phyloP scores from a whole-genome alignment of 1,140 invertebrate species.

The Pollicipes pollicipes region DNA sequence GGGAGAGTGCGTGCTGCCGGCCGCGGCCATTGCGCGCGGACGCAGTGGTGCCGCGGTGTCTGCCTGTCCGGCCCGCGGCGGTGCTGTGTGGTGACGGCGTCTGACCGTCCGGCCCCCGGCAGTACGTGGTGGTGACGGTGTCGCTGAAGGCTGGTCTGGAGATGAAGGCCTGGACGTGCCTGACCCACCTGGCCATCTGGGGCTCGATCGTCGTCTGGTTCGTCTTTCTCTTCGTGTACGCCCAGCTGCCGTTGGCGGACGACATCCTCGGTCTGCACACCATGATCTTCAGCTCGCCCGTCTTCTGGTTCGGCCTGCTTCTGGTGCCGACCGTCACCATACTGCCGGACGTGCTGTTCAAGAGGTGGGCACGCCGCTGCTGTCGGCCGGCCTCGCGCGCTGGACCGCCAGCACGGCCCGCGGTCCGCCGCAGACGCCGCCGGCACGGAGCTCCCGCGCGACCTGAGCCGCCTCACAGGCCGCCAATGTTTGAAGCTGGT shows the following conservation, averaged over 20 bases:
- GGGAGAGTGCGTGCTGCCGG: too few species aligned
- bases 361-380: too few species aligned
- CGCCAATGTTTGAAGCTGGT: too few species aligned
- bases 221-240: slow-evolving; percentile 75
- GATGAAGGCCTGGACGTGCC: slow-evolving; percentile 91
- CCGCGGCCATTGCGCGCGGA: too few species aligned
- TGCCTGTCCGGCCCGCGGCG: background rate
- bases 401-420: too few species aligned
- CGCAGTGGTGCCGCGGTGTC: too few species aligned
- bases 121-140: slow-evolving; percentile 88
- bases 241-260: slow-evolving; percentile 70
- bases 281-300: slow-evolving; percentile 67
- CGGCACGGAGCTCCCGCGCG: too few species aligned
- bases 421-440: too few species aligned
- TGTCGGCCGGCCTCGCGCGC: too few species aligned
- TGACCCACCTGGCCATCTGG: slow-evolving; percentile 92
- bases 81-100: slow-evolving; percentile 10
- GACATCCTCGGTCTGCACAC: slow-evolving; percentile 77
- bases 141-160: slow-evolving; percentile 93
- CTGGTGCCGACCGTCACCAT: slow-evolving; percentile 74
- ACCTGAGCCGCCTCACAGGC: too few species aligned
- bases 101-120: slow-evolving; percentile 33
- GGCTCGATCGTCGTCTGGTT: slow-evolving; percentile 91
- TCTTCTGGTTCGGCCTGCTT: slow-evolving; percentile 86
- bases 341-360: slow-evolving; percentile 67